Conservation (phyloP, 2,797 vertebrate genomes). For the Phaenicophaeus curvirostris region DNA sequence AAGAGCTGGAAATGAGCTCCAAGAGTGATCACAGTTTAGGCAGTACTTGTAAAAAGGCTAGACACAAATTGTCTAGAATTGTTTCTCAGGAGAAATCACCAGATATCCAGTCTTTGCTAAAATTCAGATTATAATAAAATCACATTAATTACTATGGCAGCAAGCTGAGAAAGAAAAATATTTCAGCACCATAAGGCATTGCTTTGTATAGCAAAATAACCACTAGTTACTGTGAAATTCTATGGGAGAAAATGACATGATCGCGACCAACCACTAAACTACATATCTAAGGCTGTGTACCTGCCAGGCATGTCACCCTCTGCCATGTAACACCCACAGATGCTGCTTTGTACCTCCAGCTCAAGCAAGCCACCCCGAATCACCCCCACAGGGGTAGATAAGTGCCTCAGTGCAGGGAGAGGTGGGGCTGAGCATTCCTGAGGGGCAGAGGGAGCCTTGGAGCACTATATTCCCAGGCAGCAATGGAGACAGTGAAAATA, state of each 20-base stretch:
- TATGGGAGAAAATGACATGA: neutral
- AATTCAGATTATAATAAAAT: neutral
- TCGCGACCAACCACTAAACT: neutral
- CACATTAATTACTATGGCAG: neutral
- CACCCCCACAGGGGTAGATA: neutral
- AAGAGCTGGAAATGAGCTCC: neutral
- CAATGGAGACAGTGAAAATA: neutral
- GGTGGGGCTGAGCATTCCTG: neutral
- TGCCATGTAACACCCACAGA: neutral
- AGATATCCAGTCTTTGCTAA: neutral
- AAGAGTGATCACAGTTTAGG: neutral
- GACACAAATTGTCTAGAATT: neutral
- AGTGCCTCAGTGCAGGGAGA: neutral
- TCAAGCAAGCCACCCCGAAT: fast-evolving
- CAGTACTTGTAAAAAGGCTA: neutral
- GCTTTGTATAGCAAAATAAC: neutral
- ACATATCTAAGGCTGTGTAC: fast-evolving
- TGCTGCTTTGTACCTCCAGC: neutral
- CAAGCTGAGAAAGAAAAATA: neutral
- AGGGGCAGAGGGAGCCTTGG: neutral
- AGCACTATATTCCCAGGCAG: neutral
- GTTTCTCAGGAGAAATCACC: neutral
- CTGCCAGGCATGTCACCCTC: neutral
- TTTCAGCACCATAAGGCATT: neutral
- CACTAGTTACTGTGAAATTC: neutral